Conservation (phyloP, 92 coral and sea anemone genomes). For the Porites divaricata region DNA sequence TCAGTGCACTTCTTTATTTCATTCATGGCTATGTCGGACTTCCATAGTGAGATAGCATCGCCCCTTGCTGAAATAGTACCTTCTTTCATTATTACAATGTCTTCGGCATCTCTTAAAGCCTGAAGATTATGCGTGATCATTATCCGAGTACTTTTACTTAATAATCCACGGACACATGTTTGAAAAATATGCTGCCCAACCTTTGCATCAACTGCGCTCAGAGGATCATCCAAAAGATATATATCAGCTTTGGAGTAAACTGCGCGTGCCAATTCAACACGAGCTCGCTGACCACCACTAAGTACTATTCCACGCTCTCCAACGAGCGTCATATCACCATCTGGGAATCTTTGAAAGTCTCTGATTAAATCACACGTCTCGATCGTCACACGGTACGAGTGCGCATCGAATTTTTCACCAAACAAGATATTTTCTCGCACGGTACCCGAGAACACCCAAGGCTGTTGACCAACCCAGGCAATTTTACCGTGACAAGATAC, state of each 20-base stretch:
- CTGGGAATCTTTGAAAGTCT: slow-evolving; percentile 57
- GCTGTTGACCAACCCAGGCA: slow-evolving; percentile 67
- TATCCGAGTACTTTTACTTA: slow-evolving; percentile 26
- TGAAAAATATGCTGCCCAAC: slow-evolving; percentile 34
- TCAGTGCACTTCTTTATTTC: neutral
- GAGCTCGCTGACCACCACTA: slow-evolving; percentile 40
- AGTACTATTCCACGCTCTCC: slow-evolving; percentile 35
- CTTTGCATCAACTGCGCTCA: slow-evolving; percentile 40
- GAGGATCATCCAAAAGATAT: slow-evolving; percentile 33
- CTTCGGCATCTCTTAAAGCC: slow-evolving; percentile 2
- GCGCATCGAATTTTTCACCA: slow-evolving; percentile 47
- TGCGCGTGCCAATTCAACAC: slow-evolving; percentile 38
- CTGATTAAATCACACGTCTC: slow-evolving; percentile 54
- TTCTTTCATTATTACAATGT: slow-evolving; percentile 30
- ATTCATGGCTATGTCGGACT: neutral
- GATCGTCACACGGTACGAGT: slow-evolving; percentile 47
- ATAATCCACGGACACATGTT: neutral
- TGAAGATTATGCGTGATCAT: slow-evolving; percentile 20
- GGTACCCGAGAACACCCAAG: slow-evolving; percentile 71
- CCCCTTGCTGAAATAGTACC: slow-evolving; percentile 7
- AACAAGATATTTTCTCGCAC: slow-evolving; percentile 65
- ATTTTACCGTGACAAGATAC: slow-evolving; percentile 27
- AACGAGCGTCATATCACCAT: slow-evolving; percentile 38
- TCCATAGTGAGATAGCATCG: neutral
- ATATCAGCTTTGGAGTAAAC: slow-evolving; percentile 34